Conservation (phyloP, 2,888 invertebrate genomes). For the Chaetogeoica ovagalla region DNA sequence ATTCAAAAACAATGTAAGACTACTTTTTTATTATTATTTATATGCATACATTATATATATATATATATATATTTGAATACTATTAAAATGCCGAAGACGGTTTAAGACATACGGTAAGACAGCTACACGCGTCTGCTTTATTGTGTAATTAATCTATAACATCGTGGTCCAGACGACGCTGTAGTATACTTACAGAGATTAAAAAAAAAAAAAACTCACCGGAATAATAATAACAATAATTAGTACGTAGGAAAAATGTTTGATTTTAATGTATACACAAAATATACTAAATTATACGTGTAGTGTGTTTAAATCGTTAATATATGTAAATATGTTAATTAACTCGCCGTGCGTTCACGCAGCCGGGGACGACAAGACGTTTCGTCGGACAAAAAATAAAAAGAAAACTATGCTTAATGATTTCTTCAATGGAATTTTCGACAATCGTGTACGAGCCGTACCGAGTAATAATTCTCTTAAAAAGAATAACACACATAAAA, state of each 20-base stretch:
- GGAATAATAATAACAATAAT: background rate
- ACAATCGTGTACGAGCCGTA: background rate
- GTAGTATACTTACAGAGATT: too few relatives aligned
- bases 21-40: background rate
- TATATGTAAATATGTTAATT: conserved; percentile 44
- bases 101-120: background rate
- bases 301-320: conserved; percentile 5
- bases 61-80: too few relatives aligned
- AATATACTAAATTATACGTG: background rate
- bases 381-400: background rate
- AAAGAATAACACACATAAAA: too few relatives aligned
- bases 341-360: background rate
- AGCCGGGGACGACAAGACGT: background rate
- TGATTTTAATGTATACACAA: conserved; percentile 2
- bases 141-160: background rate
- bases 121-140: background rate
- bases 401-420: background rate
- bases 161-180: too few relatives aligned
- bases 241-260: conserved; percentile 22
- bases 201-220: background rate
- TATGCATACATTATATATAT: too few relatives aligned
- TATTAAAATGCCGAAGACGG: background rate
- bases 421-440: conserved; percentile 17
- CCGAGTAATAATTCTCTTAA: too few relatives aligned
- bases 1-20: conserved; percentile 13